phyloP scores from a whole-genome alignment of 2,113 vertebrate genomes.

The Cochlearius cochlearius region DNA sequence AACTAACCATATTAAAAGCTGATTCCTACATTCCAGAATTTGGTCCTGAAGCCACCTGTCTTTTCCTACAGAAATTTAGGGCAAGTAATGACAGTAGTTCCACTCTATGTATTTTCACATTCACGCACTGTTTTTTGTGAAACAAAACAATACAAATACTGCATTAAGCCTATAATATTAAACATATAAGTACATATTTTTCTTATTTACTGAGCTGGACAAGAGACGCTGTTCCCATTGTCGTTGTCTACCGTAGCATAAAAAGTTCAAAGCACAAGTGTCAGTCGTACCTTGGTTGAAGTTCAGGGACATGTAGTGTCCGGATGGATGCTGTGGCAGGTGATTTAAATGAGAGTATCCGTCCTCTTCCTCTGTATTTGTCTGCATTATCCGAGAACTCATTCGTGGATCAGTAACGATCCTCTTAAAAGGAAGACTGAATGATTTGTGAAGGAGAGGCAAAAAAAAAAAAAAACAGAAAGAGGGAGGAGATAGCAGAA shows the following conservation, averaged over 20 bases:
- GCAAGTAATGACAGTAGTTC: not conserved
- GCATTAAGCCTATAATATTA: not conserved
- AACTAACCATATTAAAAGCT: not conserved
- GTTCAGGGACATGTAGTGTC: not conserved
- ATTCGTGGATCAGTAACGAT: not conserved
- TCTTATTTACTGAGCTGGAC: not conserved
- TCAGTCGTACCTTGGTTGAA: not conserved
- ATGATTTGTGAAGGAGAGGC: not conserved
- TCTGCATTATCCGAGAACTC: not conserved
- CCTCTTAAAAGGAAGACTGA: not conserved
- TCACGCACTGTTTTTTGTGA: not conserved
- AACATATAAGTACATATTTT: not conserved
- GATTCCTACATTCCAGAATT: not conserved
- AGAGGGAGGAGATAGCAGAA: not conserved
- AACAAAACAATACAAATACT: not conserved
- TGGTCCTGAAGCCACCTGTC: not conserved
- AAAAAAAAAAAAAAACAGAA: not conserved
- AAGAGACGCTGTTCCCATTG: not conserved
- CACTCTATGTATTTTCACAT: not conserved
- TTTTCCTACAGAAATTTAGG: not conserved
- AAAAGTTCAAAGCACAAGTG: not conserved
- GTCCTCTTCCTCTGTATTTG: not conserved
- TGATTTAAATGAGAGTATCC: not conserved
- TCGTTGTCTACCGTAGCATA: not conserved
- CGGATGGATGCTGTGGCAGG: not conserved